Evolutionary conservation across 1,140 invertebrate genomes (phyloP), one percentile per base, ranked within the genome.

Genomic region (Tetragonula clypearis): DNA sequence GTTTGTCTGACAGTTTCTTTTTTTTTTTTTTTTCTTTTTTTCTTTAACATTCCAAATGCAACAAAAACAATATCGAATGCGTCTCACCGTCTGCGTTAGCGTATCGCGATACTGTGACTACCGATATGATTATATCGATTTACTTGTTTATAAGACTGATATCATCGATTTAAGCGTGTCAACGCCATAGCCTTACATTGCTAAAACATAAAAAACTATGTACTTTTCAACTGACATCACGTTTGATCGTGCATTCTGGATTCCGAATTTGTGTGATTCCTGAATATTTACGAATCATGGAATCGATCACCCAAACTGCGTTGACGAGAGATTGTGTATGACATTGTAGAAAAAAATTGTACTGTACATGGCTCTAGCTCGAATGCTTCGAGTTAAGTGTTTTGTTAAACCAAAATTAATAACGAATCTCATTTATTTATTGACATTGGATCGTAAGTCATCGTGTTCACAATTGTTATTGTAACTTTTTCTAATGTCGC

Each of bases 131-230:
- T 30, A 12, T 58, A 35, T 58, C 55, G 74, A 82, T 74, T 66
- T 26, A 53, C 21, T 78, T 65, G 35, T 49, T 56, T 60, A 78
- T 83, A 83, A 83, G 82, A 83, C 75, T 83, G 82, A 83, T 49
- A 77, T 19, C 9, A 35, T 73, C 35, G 23, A 78, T 65, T 58
- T 12, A 26, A 11, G 68, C 21, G 23, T n/a, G 35, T 41, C 21
- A 26, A 68, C 19, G n/a, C 55, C 55, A 49, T 35, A 49, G 8
- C 41, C 6, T 49, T 11, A 12, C 15, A 23, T 2, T 66, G 8
- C 15, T 66, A 19, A 19, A 30, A 66, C 1, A 30, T 3, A n/a
- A 4, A 17, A 26, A 73, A 0, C 1, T 21, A 1, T 2, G 21
- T 23, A 14, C 21, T 23, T 11, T 21, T 49, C 21, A 12, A 71